phyloP scores from a whole-genome alignment of 2,113 vertebrate genomes.

The Maccullochella peelii region DNA sequence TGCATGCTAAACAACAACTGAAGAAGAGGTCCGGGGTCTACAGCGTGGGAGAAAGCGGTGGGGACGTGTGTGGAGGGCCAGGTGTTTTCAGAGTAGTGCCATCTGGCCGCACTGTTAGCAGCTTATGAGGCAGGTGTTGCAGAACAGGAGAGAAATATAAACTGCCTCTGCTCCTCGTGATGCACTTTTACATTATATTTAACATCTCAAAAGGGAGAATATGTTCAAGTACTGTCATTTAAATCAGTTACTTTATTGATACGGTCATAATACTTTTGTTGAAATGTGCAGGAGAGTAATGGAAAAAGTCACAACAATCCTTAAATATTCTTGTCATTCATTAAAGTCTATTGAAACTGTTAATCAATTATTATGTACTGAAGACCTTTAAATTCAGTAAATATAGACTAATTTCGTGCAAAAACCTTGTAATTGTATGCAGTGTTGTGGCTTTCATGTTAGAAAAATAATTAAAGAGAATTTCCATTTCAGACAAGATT shows the following conservation, averaged over 20 bases:
- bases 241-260: constrained; percentile 32
- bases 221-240: constrained; percentile 1
- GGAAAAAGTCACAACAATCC: neutral
- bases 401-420: neutral
- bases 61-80: constrained; percentile 63
- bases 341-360: neutral
- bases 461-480: neutral
- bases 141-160: constrained; percentile 64
- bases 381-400: neutral
- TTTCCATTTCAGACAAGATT: neutral
- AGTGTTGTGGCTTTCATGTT: neutral
- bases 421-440: neutral
- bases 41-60: neutral
- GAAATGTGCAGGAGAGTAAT: neutral
- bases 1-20: neutral
- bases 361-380: neutral
- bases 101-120: constrained; percentile 78
- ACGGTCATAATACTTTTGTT: neutral
- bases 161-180: constrained; percentile 55
- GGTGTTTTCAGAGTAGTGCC: constrained; percentile 80
- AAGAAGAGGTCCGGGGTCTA: constrained; percentile 8
- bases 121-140: constrained; percentile 80
- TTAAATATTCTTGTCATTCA: neutral
- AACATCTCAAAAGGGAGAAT: constrained; percentile 14
- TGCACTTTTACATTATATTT: constrained; percentile 42